Base-by-base conservation (phyloP, 2,888 invertebrate genomes). In the Elmis aenea region DNA sequence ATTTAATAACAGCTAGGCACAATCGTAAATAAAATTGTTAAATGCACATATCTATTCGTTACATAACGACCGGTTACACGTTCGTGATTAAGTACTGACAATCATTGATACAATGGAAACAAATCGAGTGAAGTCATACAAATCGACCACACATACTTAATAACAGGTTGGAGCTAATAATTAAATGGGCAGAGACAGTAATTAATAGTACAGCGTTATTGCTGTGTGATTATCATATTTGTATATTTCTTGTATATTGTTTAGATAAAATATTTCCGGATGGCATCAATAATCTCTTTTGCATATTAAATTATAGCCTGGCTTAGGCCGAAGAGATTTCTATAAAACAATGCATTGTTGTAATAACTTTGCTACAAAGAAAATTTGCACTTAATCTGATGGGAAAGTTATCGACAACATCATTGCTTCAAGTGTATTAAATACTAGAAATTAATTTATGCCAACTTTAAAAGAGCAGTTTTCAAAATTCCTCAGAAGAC, bases 141-240 rank as follows among this genome's bases (percentile, higher is more conserved):
- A 51, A 52, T 52, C 50, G 52, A 51, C 52, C 52, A 52, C 52
- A 52, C 52, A 50, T 42, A 33, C 33, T 27, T 52, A 54, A 49
- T 54, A 46, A 49, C 41, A 37, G 49, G 45, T 46, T 52, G 36
- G 39, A 29, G 40, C 27, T 42, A 39, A 46, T 46, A 48, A 52
- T 52, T 50, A 48, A 46, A 45, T 37, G 29, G 33, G 27, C 37
- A 31, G 33, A 40, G 35, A 42, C 31, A 33, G 42, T 38, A 47
- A 49, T 47, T 45, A 46, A 49, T 48, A 37, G 31, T 29, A 30
- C 13, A 29, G 28, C 23, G 12, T 18, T 33, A 36, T 36, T 28
- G 37, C 31, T 28, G 29, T 41, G 29, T 41, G 36, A 41, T 41
- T 41, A 41, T 37, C 36, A 29, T 16, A 29, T 26, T 26, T 34